Conservation (phyloP, 37 sponge, comb jelly and placozoan species). For the Dysidea cf. avara region DNA sequence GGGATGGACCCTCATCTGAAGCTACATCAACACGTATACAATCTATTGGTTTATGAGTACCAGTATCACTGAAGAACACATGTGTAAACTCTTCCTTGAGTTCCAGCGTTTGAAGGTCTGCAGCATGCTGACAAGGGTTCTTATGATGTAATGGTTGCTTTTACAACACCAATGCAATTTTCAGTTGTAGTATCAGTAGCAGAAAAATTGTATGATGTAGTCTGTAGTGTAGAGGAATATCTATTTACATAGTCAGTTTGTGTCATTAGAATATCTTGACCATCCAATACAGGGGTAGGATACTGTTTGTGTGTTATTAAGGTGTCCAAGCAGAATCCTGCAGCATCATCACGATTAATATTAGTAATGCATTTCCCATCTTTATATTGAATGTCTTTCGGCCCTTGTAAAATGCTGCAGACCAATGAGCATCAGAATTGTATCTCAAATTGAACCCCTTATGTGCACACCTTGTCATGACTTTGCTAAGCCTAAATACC, state of each 20-base stretch:
- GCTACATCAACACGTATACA: too few species aligned
- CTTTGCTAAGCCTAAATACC: slow-evolving; percentile 8
- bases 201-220: slow-evolving; percentile 20
- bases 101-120: background rate
- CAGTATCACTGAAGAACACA: too few species aligned
- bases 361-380: too few species aligned
- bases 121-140: slow-evolving; percentile 16
- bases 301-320: background rate
- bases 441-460: slow-evolving; percentile 33
- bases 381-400: background rate
- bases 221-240: slow-evolving; percentile 2
- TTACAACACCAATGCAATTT: slow-evolving; percentile 31
- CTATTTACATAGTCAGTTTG: slow-evolving; percentile 14
- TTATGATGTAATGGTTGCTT: slow-evolving; percentile 5
- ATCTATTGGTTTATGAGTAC: too few species aligned
- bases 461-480: slow-evolving; percentile 25
- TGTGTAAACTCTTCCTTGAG: too few species aligned
- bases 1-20: too few species aligned
- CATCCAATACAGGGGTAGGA: background rate
- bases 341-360: slow-evolving; percentile 8
- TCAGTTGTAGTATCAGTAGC: slow-evolving; percentile 1
- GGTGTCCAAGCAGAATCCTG: slow-evolving; percentile 27
- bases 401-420: slow-evolving; percentile 23
- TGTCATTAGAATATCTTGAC: background rate
- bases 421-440: slow-evolving; percentile 41